Evolutionary conservation across 2,888 invertebrate genomes (phyloP).

Genomic region (Oligia fasciuncula): DNA sequence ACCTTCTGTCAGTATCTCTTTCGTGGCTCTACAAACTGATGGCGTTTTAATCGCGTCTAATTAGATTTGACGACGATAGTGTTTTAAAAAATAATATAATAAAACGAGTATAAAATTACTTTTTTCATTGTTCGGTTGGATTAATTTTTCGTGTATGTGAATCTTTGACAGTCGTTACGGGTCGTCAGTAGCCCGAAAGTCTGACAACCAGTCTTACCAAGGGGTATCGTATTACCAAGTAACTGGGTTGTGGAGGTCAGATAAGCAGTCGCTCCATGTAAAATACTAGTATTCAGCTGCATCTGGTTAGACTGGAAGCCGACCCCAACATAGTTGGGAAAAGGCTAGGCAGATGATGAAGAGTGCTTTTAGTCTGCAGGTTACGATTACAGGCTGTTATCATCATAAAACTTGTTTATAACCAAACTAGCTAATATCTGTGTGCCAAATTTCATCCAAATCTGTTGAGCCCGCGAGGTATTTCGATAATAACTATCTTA

Average conservation of each 20-base stretch:
- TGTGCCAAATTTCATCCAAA: neutral
- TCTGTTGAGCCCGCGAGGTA: neutral
- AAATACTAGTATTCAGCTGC: neutral
- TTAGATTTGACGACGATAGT: conserved; percentile 78
- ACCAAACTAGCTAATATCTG: neutral
- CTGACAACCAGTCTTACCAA: neutral
- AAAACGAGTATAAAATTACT: conserved; percentile 55
- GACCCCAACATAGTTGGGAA: neutral
- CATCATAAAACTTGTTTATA: neutral
- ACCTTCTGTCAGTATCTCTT: conserved; percentile 40
- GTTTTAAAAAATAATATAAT: conserved; percentile 72
- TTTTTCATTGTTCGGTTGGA: conserved; percentile 40
- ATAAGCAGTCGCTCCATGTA: too few species aligned
- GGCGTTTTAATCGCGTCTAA: conserved; percentile 81
- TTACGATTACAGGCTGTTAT: too few species aligned
- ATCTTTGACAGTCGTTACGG: neutral
- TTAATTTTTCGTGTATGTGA: conserved; percentile 47
- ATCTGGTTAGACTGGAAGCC: neutral
- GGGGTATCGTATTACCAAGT: neutral
- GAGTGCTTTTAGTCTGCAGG: neutral
- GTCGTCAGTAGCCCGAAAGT: neutral
- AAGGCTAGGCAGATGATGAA: neutral
- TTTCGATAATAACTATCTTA: too few species aligned
- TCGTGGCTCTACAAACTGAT: conserved; percentile 61
- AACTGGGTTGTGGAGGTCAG: neutral